Evolutionary conservation across 2,113 vertebrate species (phyloP).

Genomic region (Talpa occidentalis): DNA sequence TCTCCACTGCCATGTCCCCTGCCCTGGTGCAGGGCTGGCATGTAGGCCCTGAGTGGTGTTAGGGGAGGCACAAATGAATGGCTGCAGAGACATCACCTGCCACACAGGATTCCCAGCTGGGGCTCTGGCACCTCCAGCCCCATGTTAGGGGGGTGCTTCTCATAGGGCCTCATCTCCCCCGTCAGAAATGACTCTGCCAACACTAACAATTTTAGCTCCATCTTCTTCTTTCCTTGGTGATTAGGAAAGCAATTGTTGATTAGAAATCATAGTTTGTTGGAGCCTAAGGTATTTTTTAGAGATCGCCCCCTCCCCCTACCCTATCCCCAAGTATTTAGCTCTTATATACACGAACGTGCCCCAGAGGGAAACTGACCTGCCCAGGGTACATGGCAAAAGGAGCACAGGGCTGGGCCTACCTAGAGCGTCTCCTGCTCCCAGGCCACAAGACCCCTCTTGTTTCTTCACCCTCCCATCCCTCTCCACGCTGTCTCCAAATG

Average conservation of each 20-base stretch:
- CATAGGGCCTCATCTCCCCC: neutral
- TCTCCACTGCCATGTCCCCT: neutral
- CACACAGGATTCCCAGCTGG: neutral
- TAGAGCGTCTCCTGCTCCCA: neutral
- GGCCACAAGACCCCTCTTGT: rapidly evolving
- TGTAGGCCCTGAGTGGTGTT: no score
- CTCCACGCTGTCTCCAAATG: neutral
- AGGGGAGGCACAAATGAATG: neutral
- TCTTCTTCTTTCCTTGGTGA: neutral
- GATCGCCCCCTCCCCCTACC: neutral
- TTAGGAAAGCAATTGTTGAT: neutral
- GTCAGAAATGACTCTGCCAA: neutral
- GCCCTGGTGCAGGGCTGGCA: neutral
- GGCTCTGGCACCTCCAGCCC: neutral
- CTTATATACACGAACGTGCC: neutral
- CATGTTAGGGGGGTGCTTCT: neutral
- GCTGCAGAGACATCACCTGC: neutral
- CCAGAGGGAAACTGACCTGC: neutral
- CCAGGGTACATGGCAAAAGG: neutral
- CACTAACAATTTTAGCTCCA: neutral
- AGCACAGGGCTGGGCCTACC: neutral
- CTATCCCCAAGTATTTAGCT: neutral
- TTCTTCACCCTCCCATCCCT: neutral
- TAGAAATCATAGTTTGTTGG: neutral
- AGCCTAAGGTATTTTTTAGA: neutral